Conservation (phyloP, 2,888 invertebrate species). For the Metacarcinus magister region DNA sequence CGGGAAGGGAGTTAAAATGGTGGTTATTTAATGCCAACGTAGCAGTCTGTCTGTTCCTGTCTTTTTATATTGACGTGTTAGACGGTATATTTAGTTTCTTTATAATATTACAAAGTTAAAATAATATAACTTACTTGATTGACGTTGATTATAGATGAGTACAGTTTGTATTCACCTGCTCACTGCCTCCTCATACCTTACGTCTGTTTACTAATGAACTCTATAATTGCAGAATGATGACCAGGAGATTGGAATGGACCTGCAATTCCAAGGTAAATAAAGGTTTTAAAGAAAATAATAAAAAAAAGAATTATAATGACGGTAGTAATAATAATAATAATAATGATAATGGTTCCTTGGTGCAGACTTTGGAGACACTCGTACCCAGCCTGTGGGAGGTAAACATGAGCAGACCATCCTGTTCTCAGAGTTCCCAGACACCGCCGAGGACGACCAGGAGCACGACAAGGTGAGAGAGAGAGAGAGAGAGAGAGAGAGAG, state of each 20-base stretch:
- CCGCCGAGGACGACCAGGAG: slow-evolving; percentile 77
- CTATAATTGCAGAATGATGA: slow-evolving; percentile 66
- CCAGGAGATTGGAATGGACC: slow-evolving; percentile 68
- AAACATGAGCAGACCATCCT: slow-evolving; percentile 76
- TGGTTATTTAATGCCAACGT: not conserved
- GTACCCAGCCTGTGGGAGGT: slow-evolving; percentile 60
- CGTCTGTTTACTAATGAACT: not conserved
- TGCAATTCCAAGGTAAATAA: slow-evolving; percentile 73
- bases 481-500: not conserved
- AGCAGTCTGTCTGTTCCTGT: not conserved
- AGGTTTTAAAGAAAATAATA: too few species aligned
- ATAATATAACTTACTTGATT: too few species aligned
- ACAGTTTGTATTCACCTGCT: not conserved
- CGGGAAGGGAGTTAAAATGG: not conserved
- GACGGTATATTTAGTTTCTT: not conserved
- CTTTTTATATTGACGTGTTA: not conserved
- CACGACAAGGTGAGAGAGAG: slow-evolving; percentile 74
- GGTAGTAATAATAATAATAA: not conserved
- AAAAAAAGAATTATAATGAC: not conserved
- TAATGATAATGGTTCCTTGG: not conserved
- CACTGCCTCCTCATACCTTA: not conserved
- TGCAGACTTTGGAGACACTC: slow-evolving; percentile 74
- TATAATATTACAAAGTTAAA: too few species aligned
- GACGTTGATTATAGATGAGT: not conserved
- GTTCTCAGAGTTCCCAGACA: slow-evolving; percentile 77